phyloP scores from a whole-genome alignment of 2,113 vertebrate genomes.

The Hystrix brachyura region DNA sequence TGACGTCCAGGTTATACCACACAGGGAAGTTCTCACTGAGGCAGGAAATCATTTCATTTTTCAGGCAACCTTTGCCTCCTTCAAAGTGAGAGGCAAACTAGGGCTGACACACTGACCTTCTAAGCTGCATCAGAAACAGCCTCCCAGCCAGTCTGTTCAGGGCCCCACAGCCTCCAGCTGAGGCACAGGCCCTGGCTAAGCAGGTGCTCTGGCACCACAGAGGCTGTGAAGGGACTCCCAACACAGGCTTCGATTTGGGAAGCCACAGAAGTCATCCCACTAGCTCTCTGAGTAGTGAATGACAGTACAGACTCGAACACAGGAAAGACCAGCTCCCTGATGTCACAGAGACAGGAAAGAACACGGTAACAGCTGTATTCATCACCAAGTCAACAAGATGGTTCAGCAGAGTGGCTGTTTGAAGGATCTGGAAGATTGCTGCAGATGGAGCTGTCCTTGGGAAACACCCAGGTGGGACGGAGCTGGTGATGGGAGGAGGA shows the following conservation, averaged over 20 bases:
- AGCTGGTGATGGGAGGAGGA: too few relatives aligned
- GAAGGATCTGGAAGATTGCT: background rate
- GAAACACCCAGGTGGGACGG: background rate
- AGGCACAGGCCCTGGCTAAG: background rate
- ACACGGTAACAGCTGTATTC: background rate
- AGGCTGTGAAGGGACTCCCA: background rate
- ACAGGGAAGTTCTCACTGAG: background rate
- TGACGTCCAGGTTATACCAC: background rate
- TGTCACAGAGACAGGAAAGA: background rate
- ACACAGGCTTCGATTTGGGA: background rate
- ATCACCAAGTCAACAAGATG: background rate
- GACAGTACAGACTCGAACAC: background rate
- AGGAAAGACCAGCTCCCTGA: background rate
- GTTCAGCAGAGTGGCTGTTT: background rate
- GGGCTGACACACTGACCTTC: background rate
- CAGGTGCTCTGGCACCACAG: background rate
- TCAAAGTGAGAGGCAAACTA: background rate
- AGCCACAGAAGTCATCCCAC: too few relatives aligned
- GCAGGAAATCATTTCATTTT: background rate
- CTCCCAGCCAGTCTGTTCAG: background rate
- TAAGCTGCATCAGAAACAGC: background rate
- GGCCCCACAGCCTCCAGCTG: background rate
- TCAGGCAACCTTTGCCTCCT: accelerated
- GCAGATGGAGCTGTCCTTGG: background rate
- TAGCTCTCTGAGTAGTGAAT: background rate